Evolutionary conservation across 2,888 invertebrate species (phyloP), one percentile per base, ranked within the genome.

Genomic region (Drosophila mimica): DNA sequence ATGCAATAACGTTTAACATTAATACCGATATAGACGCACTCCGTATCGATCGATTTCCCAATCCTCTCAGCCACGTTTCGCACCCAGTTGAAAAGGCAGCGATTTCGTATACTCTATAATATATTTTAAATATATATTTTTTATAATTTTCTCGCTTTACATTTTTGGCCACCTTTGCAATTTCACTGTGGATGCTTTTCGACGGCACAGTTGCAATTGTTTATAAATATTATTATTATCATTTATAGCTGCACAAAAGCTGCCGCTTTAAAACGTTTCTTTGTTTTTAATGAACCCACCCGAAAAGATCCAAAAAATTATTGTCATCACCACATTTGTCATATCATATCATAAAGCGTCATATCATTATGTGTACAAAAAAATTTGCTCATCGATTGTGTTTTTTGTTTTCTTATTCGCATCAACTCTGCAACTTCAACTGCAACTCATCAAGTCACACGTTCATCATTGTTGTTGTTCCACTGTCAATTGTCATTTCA

Each of bases 161-260:
- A 28, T 71, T 77, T 81, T 76, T 59, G 76, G 61, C 67, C 76
- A 78, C 46, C 17, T 65, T 66, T 48, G 53, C 46, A 60, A 57
- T 70, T 75, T 43, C 36, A 64, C 46, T 69, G 75, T 71, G 66
- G n/a, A 66, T 79, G 60, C 62, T 61, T 81, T 75, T 71, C 31
- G 68, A 71, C 71, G 54, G 76, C 86, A 83, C 74, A 80, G 75
- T 81, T 77, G 73, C 70, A 71, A 80, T 81, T 73, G 31, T 51
- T 56, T 66, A 76, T 38, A 62, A 56, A 51, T 28, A 31, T 53
- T 33, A 43, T 53, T 33, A 43, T 52, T 49, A 57, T 70, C 43
- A 33, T 73, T 66, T 51, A 54, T 79, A 54, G 74, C 74, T 79
- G 79, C 65, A 79, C 57, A 75, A 43, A 75, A 64, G 63, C 61